Base-by-base conservation (phyloP, 92 coral and sea anemone genomes). In the Porites lobata region DNA sequence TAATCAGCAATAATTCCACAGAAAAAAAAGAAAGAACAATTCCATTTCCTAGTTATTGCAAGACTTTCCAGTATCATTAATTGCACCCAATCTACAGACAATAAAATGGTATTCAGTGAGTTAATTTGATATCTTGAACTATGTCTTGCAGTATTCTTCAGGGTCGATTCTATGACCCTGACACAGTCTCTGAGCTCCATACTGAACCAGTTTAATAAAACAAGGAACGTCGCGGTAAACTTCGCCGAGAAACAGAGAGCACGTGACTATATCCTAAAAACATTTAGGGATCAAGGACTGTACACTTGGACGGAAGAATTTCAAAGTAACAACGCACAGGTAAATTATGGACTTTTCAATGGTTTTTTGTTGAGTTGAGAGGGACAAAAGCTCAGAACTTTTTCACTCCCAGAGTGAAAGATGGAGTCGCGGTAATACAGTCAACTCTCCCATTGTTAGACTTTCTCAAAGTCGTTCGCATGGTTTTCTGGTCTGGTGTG, bases 251-350 rank as follows among this genome's bases (percentile, higher is more conserved):
- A 94, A 89, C 82, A 85, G 66, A 83, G 56, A 64, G 98, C 90
- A 59, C 93, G 99, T 53, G 89, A 91, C 62, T 96, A 71, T 77
- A 90, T 96, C 88, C 78, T 75, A 64, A 84, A 83, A 20, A 81
- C 88, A 11, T 96, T 96, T 72, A 78, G 43, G 43, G 88, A 90
- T 62, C 82, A 90, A 15, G 98, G 96, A 47, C 91, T 96, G 76
- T 82, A 87, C 80, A 95, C 96, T 53, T 96, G 99, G 99, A 82
- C 92, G 15, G 96, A 96, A 75, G 88, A 84, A 67, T 90, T 96
- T 65, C 73, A 81, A 32, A 82, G 90, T 69, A 92, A 81, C 74
- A 69, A 84, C 19, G 69, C 76, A 1, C 11, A 86, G 79, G 93
- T 85, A 73, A 61, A 75, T 12, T 1, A 6, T 6, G 70, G 18